Conservation (phyloP, 2,113 vertebrate genomes). For the Chitala chitala region DNA sequence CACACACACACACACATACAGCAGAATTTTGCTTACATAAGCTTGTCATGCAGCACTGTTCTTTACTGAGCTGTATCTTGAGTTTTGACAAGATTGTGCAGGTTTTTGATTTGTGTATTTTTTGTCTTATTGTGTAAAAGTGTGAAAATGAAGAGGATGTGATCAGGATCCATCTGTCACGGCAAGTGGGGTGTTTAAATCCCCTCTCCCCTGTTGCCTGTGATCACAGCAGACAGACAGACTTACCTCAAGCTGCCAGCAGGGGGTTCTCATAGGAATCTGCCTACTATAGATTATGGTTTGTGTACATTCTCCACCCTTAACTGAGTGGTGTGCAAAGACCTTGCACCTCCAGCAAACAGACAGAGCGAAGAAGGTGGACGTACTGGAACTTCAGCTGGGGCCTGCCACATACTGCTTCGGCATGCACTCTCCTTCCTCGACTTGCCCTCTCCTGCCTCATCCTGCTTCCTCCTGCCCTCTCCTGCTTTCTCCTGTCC, state of each 20-base stretch:
- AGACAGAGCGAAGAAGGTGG: too few relatives aligned
- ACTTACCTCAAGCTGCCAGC: background rate
- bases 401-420: too few relatives aligned
- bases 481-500: too few relatives aligned
- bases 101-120: background rate
- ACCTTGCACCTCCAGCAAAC: too few relatives aligned
- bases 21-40: constrained; percentile 4
- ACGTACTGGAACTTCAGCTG: too few relatives aligned
- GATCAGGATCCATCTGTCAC: background rate
- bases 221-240: background rate
- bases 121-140: background rate
- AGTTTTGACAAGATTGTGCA: background rate
- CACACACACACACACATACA: background rate
- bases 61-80: background rate
- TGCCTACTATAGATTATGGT: background rate
- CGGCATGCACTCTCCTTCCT: too few relatives aligned
- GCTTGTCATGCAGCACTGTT: background rate
- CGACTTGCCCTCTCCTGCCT: too few relatives aligned
- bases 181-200: background rate
- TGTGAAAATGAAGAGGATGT: background rate
- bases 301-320: background rate
- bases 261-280: too few relatives aligned
- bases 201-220: background rate
- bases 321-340: background rate
- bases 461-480: too few relatives aligned